A percentile compares a stretch with the other conserved stretches of the same genome.
phyloP scores from a whole-genome alignment of 2,888 invertebrate species.

The Melipona bicolor region DNA sequence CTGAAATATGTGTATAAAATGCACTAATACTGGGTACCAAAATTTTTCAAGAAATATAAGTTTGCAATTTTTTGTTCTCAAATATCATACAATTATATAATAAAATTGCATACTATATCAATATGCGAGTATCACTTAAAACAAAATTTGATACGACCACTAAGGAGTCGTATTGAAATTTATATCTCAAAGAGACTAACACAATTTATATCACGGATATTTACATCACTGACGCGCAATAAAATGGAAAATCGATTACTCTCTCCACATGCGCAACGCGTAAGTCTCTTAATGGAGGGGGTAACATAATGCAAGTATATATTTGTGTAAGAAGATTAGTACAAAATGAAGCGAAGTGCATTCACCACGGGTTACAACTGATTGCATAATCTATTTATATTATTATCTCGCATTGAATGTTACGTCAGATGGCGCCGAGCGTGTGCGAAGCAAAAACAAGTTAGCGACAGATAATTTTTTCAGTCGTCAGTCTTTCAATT shows the following conservation, averaged over 20 bases:
- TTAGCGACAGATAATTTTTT: conserved; percentile 69
- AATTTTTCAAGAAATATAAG: neutral
- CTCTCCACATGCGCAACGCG: conserved; percentile 69
- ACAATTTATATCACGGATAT: conserved; percentile 58
- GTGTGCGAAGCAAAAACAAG: conserved; percentile 71
- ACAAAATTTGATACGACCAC: neutral
- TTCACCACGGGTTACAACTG: conserved; percentile 57
- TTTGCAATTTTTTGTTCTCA: neutral
- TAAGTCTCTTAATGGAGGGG: conserved; percentile 38
- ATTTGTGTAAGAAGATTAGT: conserved; percentile 41
- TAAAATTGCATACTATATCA: neutral
- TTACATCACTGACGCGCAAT: conserved; percentile 61
- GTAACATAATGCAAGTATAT: conserved; percentile 39
- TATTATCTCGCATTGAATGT: conserved; percentile 72
- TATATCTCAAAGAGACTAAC: neutral
- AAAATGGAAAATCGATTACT: conserved; percentile 74
- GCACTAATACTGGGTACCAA: neutral
- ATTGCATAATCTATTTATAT: conserved; percentile 81
- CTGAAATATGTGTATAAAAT: neutral
- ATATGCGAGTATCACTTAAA: neutral
- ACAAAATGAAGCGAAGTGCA: conserved; percentile 50
- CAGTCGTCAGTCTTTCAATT: conserved; percentile 38
- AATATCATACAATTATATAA: neutral
- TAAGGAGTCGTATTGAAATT: neutral
- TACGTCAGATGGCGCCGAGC: conserved; percentile 70